Evolutionary conservation across 2,888 invertebrate genomes (phyloP).

Genomic region (Selenia dentaria): DNA sequence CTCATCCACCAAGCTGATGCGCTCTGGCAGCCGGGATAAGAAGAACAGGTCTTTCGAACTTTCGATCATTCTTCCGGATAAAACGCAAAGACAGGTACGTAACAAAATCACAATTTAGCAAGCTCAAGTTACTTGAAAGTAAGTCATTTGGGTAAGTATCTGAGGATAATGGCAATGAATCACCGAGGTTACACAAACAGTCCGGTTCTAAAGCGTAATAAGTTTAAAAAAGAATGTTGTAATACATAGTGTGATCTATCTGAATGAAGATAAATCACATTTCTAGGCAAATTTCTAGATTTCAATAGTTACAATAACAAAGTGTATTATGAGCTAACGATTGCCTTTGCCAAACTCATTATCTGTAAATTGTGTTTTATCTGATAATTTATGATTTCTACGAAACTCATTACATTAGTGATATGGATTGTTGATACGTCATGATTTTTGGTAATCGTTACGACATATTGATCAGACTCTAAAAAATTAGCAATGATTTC

Average conservation of each 20-base stretch:
- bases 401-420: conserved; percentile 2
- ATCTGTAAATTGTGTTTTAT: conserved; percentile 20
- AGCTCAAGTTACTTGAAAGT: background rate
- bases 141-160: background rate
- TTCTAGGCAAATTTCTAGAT: too few relatives aligned
- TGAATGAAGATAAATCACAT: conserved; percentile 10
- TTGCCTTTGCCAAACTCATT: conserved; percentile 6
- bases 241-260: background rate
- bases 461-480: background rate
- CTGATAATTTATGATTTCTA: conserved; percentile 18
- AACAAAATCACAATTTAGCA: too few relatives aligned
- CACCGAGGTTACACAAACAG: too few relatives aligned
- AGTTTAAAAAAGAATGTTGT: too few relatives aligned
- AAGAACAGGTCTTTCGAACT: conserved; percentile 85
- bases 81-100: conserved; percentile 87
- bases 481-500: background rate
- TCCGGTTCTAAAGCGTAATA: too few relatives aligned
- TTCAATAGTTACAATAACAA: conserved; percentile 12
- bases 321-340: conserved; percentile 12
- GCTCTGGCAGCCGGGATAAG: conserved; percentile 83
- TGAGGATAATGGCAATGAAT: too few relatives aligned
- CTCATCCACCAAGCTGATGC: conserved; percentile 84
- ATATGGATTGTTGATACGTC: background rate
- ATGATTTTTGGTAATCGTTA: background rate
- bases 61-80: conserved; percentile 87